Base-by-base conservation (phyloP, 2,888 invertebrate genomes). In the Diaprepes abbreviatus region DNA sequence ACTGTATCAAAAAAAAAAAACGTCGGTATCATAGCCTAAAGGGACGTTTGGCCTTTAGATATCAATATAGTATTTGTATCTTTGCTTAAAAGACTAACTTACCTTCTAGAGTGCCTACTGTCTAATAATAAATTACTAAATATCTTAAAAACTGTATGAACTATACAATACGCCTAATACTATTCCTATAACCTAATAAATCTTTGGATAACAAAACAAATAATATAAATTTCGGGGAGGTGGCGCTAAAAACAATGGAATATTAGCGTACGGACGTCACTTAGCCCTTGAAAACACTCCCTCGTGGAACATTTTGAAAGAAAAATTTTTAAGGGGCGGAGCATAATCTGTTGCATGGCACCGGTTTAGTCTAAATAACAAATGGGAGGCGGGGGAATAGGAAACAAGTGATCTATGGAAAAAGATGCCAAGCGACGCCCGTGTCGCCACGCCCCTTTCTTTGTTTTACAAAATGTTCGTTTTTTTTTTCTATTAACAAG, bases 81-180 rank as follows among this genome's bases (percentile, higher is more conserved):
- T 65, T 66, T 70, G 21, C 72, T 74, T 75, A 74, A 67, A 71
- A 68, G n/a, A 73, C 76, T 79, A 78, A 59, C 70, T 60, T 70
- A 70, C 2, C 3, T n/a, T 35, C 58, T 66, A 60, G 1, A 24
- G n/a, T 24, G 38, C 19, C 33, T 66, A 58, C 24, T 3, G 14
- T 19, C 70, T 77, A 64, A 40, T 63, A 79, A 78, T 79, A 79
- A 78, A 76, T 78, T 78, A 78, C 76, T 76, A 76, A 70, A 66
- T 71, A 66, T 66, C 75, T 77, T 77, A 77, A 73, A 68, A 75
- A 71, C 67, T 55, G 59, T 72, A 70, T 48, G 52, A 62, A 19
- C 57, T 60, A 70, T 70, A 48, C 31, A 48, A 19, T 66, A 55
- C 45, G 54, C 54, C 33, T 66, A 59, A 33, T 10, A 12, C 69